Base-by-base conservation (phyloP, 2,113 vertebrate genomes). In the Aptenodytes patagonicus region DNA sequence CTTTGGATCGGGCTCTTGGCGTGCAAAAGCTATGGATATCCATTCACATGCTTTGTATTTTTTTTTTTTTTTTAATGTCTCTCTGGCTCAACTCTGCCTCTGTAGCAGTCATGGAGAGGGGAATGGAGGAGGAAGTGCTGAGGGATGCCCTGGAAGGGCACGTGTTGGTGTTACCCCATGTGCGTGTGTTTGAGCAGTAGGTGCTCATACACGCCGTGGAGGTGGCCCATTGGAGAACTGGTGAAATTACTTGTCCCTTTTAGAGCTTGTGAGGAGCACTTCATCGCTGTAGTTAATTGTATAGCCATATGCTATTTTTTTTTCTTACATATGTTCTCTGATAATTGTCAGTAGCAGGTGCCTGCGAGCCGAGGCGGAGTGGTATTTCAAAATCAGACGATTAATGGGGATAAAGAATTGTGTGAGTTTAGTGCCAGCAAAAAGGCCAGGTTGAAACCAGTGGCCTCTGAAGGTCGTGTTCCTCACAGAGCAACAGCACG, bases 341-440 rank as follows among this genome's bases (percentile, higher is more conserved):
- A 31, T 97, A 91, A 85, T 97, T 96, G 91, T 91, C 75, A 91
- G 91, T 87, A 94, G 71, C 78, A 85, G 84, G 94, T 95, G 89
- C 82, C 62, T 87, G 58, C 0, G 0, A 91, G 83, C 46, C 4
- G 16, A 90, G 62, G 70, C 20, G 0, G 87, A 83, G 75, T 11
- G 0, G 32, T 95, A 85, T 89, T 94, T 96, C 88, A 93, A 97
- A 91, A 95, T 91, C 87, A 80, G 78, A 22, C 34, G 47, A 38
- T 73, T 91, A 66, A 58, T 58, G 40, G 52, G 34, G 38, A 75
- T 81, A 73, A 95, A 62, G 54, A 91, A 87, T 54, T 44, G 18
- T 47, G 26, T 32, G 36, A 69, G 24, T 69, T 87, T 62, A 80
- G 58, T 6, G 21, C 20, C 25, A 54, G 40, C 21, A 58, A n/a